A percentile compares a stretch with the other conserved stretches of the same genome.
phyloP scores from a whole-genome alignment of 2,113 vertebrate species.

The Oreocharis arfaki region DNA sequence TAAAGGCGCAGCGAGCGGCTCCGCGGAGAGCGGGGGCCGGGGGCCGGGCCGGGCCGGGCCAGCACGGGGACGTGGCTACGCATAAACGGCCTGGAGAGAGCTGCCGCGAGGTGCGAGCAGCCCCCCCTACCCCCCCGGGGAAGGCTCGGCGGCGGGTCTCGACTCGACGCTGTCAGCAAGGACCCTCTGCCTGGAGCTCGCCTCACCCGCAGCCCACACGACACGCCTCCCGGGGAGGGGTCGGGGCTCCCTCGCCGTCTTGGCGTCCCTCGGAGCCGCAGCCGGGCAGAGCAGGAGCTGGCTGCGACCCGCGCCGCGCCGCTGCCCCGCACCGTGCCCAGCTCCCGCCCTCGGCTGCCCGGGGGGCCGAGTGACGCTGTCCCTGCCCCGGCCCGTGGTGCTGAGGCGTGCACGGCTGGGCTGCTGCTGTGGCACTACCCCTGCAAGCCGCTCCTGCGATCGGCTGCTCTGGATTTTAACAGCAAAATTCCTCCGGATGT shows the following conservation, averaged over 20 bases:
- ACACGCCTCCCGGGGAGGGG: not conserved
- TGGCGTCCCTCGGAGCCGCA: not conserved
- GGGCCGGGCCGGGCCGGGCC: not conserved
- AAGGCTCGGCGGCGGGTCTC: not conserved
- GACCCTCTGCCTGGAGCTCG: not conserved
- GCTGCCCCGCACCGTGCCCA: not conserved
- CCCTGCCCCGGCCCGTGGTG: fast-evolving
- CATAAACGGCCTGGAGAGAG: not conserved
- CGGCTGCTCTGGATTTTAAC: not conserved
- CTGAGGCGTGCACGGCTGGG: not conserved
- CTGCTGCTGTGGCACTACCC: not conserved
- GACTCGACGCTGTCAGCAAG: no score
- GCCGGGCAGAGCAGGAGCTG: not conserved
- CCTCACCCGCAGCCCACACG: not conserved
- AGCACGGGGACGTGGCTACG: not conserved
- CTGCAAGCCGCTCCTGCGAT: not conserved
- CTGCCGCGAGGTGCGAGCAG: not conserved
- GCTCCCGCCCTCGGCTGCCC: not conserved
- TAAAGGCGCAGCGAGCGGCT: not conserved
- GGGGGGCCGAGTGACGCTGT: not conserved
- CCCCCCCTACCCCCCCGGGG: fast-evolving
- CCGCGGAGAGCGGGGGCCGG: not conserved
- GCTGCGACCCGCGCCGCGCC: not conserved
- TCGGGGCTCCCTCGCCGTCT: no score
- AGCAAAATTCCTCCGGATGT: not conserved